Base-by-base conservation (phyloP, 2,113 vertebrate genomes). In the Cyanoderma ruficeps region DNA sequence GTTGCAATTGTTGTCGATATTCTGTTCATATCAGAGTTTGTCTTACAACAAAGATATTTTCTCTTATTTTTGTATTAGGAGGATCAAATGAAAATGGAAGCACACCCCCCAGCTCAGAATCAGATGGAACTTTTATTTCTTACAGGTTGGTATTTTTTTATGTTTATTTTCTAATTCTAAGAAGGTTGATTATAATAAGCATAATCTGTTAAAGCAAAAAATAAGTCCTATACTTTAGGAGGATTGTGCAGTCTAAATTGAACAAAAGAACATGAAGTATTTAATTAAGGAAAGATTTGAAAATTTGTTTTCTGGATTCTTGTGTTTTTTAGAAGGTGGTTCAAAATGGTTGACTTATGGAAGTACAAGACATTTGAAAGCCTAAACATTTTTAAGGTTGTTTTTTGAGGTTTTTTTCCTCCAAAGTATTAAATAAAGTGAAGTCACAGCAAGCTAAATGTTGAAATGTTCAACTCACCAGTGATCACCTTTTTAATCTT, bases 61-160 rank as follows among this genome's bases (percentile, higher is more conserved):
- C 33, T 71, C 46, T 69, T 68, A 7, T 72, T 93, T 97, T 95
- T 92, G 10, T 93, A 55, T 91, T 90, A 98, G 98, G 96, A 89
- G 88, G 96, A 93, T 97, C 98, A 83, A 97, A 94, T 96, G 97
- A 97, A 96, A 98, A 98, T 93, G 98, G 98, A 98, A 97, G 96
- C 89, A 61, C 86, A 87, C 96, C 86, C 61, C 91, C 92, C 83
- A 90, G 81, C 49, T 95, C 97, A 82, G 95, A 98, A 65, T 96
- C 98, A 53, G 98, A 98, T 84, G 96, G 98, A 87, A 98, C 98
- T 74, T 98, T 98, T 96, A 94, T 97, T 96, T 98, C 98, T 35
- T 98, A 98, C 96, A 98, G 97, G 98, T 98, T 97, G 33, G 95
- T 92, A 52, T 25, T 25, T 76, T 71, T 81, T 84, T 55, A 8